Evolutionary conservation across 2,113 vertebrate species (phyloP).

Genomic region (Nettapus auritus): DNA sequence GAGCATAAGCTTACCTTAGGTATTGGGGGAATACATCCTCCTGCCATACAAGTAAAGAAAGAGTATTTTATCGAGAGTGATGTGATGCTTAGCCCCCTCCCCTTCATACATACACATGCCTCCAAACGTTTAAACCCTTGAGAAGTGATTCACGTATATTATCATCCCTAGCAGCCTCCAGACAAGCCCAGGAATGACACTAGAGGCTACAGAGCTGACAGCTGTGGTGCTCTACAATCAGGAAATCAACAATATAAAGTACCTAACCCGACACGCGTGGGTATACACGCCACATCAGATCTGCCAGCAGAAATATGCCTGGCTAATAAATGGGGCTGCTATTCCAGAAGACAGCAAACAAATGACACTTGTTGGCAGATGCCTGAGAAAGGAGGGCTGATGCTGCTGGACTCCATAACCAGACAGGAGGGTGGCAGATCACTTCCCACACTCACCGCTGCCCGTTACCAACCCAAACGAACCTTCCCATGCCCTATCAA

Average conservation of each 20-base stretch:
- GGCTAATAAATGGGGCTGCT: neutral
- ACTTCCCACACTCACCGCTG: neutral
- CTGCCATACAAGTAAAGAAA: neutral
- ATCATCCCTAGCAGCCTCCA: neutral
- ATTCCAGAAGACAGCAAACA: neutral
- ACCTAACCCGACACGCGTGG: neutral
- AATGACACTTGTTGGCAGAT: neutral
- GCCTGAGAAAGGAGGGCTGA: neutral
- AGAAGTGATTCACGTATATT: fast-evolving
- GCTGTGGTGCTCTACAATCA: neutral
- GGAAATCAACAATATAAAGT: neutral
- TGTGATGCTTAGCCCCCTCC: fast-evolving
- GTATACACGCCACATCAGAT: neutral
- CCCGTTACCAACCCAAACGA: neutral
- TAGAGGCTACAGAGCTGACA: neutral
- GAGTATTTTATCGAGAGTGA: neutral
- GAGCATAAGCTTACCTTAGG: neutral
- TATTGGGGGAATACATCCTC: neutral
- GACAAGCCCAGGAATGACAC: neutral
- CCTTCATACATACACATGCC: neutral
- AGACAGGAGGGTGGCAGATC: neutral
- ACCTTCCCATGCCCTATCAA: neutral
- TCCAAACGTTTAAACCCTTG: neutral
- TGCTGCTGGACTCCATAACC: neutral
- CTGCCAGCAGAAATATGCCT: neutral